phyloP scores from a whole-genome alignment of 2,797 vertebrate species.

The Rhinatrema bivittatum region DNA sequence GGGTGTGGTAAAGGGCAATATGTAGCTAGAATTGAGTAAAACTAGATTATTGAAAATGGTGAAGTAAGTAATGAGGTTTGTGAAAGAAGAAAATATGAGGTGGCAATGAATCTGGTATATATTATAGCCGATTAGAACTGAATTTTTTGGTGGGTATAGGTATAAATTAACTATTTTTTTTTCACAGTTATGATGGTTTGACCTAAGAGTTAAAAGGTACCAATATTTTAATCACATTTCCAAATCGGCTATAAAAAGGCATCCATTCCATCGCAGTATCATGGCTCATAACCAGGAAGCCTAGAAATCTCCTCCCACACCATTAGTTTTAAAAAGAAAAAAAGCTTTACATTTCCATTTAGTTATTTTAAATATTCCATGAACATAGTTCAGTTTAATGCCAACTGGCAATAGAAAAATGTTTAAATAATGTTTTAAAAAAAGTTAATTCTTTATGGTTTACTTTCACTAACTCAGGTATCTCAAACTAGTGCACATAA shows the following conservation, averaged over 20 bases:
- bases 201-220: constrained; percentile 19
- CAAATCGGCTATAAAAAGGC: no score
- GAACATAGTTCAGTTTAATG: constrained; percentile 5
- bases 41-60: constrained; percentile 38
- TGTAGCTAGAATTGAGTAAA: constrained; percentile 50
- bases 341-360: constrained; percentile 7
- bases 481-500: no score
- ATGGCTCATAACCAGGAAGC: no score
- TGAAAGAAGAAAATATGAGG: constrained; percentile 31
- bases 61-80: constrained; percentile 50
- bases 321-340: constrained; percentile 27
- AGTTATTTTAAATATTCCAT: constrained; percentile 10
- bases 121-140: constrained; percentile 25
- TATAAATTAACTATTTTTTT: no score
- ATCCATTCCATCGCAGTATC: no score
- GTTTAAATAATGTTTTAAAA: constrained; percentile 13
- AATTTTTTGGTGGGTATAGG: constrained; percentile 24
- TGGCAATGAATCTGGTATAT: constrained; percentile 35
- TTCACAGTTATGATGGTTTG: constrained; percentile 26
- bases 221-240: not conserved
- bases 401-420: constrained; percentile 3
- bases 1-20: constrained; percentile 39
- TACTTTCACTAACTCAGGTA: no score
- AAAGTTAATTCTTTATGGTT: constrained; percentile 15
- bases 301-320: constrained; percentile 30